Conservation (phyloP, 2,113 vertebrate species). For the Chitala chitala region DNA sequence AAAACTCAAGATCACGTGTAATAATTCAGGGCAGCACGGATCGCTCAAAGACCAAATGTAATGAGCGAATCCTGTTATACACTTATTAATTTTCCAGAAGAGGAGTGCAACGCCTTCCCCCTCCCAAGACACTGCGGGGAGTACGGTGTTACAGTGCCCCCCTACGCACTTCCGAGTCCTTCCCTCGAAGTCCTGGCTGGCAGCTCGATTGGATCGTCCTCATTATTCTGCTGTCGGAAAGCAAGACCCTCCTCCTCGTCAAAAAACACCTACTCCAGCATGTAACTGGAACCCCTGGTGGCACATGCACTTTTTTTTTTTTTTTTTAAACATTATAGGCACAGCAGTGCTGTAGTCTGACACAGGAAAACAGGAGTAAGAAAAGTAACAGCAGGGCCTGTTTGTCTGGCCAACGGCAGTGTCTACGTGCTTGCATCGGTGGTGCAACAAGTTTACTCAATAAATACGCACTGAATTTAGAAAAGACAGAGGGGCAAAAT, state of each 20-base stretch:
- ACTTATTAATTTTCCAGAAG: not conserved
- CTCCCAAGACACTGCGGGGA: too few species aligned
- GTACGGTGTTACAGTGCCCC: not conserved
- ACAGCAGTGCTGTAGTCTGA: not conserved
- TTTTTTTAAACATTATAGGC: not conserved
- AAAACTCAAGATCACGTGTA: too few species aligned
- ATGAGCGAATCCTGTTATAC: too few species aligned
- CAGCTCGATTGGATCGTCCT: not conserved
- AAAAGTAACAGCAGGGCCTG: not conserved
- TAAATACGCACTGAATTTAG: not conserved
- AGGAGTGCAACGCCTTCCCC: too few species aligned
- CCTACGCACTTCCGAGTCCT: not conserved
- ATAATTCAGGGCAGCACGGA: not conserved
- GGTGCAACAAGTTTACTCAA: slow-evolving; percentile 5
- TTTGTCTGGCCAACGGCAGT: not conserved
- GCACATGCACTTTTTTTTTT: not conserved
- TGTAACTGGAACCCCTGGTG: not conserved
- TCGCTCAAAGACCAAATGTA: not conserved
- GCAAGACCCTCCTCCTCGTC: not conserved
- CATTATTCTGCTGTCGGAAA: not conserved
- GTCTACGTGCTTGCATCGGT: not conserved
- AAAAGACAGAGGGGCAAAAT: not conserved
- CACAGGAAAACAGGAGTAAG: not conserved
- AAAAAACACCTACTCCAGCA: slow-evolving; percentile 6
- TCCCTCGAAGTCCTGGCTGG: not conserved